Evolutionary conservation across 1,140 invertebrate species (phyloP).

Genomic region (Hyles euphorbiae): DNA sequence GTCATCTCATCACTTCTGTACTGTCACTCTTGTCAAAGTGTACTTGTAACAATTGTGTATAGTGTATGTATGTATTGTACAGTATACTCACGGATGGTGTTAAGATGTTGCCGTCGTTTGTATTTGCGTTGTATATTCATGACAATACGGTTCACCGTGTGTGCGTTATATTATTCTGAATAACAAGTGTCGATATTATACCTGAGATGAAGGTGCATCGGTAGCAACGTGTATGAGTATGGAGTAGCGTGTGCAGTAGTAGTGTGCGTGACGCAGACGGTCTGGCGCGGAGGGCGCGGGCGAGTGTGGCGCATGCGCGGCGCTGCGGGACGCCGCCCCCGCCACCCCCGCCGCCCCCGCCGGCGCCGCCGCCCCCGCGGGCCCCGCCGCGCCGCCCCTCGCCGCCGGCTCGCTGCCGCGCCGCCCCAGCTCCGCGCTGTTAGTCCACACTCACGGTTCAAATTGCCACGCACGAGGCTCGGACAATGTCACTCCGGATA

Average conservation of each 20-base stretch:
- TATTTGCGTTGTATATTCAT: too few species aligned
- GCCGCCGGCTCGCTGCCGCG: constrained; percentile 50
- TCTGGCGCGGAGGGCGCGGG: constrained; percentile 2
- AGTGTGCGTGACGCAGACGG: constrained; percentile 1
- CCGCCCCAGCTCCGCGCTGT: constrained; percentile 48
- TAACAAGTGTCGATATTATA: too few species aligned
- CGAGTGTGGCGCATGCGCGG: constrained; percentile 15
- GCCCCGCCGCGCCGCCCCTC: background rate
- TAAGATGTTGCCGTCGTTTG: too few species aligned
- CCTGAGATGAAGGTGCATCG: too few species aligned
- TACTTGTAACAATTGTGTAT: too few species aligned
- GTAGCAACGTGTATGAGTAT: too few species aligned
- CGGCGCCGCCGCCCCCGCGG: constrained; percentile 5
- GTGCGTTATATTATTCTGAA: too few species aligned
- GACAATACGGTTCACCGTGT: too few species aligned
- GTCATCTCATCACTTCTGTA: constrained; percentile 1
- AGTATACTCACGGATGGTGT: background rate
- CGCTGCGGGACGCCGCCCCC: constrained; percentile 9
- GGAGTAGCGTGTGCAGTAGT: too few species aligned
- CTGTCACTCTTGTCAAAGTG: background rate
- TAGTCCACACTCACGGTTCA: constrained; percentile 22
- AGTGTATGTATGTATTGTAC: background rate
- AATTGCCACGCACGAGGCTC: too few species aligned
- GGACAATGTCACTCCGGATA: too few species aligned
- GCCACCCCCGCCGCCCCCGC: background rate